Evolutionary conservation across 2,888 invertebrate genomes (phyloP), one percentile per base, ranked within the genome.

Genomic region (Acanthosepion lycidas): DNA sequence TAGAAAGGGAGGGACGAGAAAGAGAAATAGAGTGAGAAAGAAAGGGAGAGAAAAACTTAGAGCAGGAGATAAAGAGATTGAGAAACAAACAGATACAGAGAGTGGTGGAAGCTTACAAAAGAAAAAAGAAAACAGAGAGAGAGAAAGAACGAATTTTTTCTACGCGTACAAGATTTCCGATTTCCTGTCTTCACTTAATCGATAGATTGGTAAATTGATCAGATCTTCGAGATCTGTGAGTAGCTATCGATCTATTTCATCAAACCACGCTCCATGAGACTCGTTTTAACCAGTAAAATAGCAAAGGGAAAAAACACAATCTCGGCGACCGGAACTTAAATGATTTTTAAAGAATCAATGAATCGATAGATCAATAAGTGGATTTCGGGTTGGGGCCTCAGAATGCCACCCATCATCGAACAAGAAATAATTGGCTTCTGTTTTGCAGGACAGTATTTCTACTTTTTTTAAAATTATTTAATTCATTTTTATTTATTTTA

Each of bases 191-290:
- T 12, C 0, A 78, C 5, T 0, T 33, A 18, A 78, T 78, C 78
- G n/a, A 78, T 78, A 78, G n/a, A 15, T 78, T 78, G n/a, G 78
- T 78, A n/a, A 78, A 78, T n/a, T 78, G 15, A 78, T 78, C 78
- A n/a, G 78, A 78, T n/a, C 78, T 78, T n/a, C 78, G n/a, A n/a
- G 78, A 78, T 78, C 78, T 33, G 78, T 33, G 78, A 78, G 78
- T 15, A n/a, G n/a, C 78, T 1, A 78, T n/a, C 78, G 78, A 78
- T 78, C 78, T 12, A 33, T 33, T 78, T 23, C 9, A 8, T 15
- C 18, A 12, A 3, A 4, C 9, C 78, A 1, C n/a, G 12, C 78
- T 12, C 78, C n/a, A 33, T 78, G 78, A 78, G n/a, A 78, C 78
- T n/a, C 78, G 12, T n/a, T 78, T 18, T 15, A 78, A n/a, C 78